Evolutionary conservation across 2,888 invertebrate species (phyloP).

Genomic region (Pardosa pseudoannulata): DNA sequence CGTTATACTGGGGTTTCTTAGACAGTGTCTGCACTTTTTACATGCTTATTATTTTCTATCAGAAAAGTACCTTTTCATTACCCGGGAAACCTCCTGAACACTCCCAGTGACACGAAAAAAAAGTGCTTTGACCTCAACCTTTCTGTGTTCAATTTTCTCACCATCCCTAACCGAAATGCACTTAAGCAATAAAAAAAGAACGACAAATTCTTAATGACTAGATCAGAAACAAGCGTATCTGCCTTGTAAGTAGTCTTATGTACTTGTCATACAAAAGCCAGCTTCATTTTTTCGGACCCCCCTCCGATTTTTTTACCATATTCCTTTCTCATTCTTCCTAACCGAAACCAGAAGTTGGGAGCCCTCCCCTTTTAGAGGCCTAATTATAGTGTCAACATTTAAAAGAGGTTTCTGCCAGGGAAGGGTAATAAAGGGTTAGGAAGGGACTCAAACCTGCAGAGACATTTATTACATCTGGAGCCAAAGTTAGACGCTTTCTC

Average conservation of each 20-base stretch:
- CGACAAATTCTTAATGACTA: constrained; percentile 26
- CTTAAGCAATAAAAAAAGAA: neutral
- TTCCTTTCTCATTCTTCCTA: neutral
- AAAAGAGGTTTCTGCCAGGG: constrained; percentile 32
- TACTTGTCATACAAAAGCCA: constrained; percentile 41
- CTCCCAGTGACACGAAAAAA: no score
- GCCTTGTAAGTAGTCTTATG: constrained; percentile 40
- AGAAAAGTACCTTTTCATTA: no score
- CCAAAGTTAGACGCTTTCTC: neutral
- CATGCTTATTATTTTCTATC: no score
- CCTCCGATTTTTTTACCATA: neutral
- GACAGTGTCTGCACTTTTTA: no score
- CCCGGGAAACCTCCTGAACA: no score
- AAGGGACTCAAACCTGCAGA: constrained; percentile 20
- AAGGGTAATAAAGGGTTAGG: constrained; percentile 51
- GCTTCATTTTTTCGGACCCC: neutral
- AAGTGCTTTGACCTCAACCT: neutral
- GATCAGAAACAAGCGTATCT: constrained; percentile 39
- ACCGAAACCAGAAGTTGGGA: constrained; percentile 16
- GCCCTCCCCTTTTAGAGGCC: constrained; percentile 12
- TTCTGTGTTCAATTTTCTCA: constrained; percentile 4
- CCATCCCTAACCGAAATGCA: neutral
- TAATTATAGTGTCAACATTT: constrained; percentile 72
- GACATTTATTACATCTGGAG: constrained; percentile 50
- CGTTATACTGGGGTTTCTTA: no score